Evolutionary conservation across 2,113 vertebrate genomes (phyloP).

Genomic region (Malurus cyaneus): DNA sequence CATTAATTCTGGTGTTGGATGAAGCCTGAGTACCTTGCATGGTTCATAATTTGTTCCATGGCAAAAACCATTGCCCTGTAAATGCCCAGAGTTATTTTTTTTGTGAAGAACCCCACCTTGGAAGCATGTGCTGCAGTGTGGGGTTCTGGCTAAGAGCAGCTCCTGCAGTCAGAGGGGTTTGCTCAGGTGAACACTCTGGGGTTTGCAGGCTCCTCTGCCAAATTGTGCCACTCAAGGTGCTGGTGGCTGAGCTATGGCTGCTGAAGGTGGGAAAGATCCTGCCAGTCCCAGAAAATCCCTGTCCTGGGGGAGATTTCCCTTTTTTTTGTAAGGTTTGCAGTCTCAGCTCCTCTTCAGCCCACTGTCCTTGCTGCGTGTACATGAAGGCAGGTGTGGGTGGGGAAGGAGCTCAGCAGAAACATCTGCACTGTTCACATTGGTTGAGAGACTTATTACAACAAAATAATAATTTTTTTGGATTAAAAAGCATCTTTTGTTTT

Average conservation of each 20-base stretch:
- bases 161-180: neutral
- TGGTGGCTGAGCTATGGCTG: neutral
- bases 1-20: neutral
- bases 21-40: neutral
- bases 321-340: neutral
- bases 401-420: neutral
- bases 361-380: neutral
- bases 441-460: neutral
- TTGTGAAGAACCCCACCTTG: neutral
- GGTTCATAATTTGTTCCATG: neutral
- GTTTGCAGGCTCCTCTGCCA: neutral
- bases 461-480: no score
- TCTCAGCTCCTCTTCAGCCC: neutral
- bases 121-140: neutral
- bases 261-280: neutral
- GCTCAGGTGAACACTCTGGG: neutral
- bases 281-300: neutral
- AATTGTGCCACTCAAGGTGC: neutral
- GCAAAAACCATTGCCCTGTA: neutral
- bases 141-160: neutral
- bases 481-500: no score
- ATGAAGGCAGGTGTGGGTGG: neutral
- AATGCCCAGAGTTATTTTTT: neutral
- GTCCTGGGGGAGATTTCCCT: neutral
- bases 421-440: neutral